phyloP scores from a whole-genome alignment of 2,888 invertebrate species.

The Polylopha cassiicola region DNA sequence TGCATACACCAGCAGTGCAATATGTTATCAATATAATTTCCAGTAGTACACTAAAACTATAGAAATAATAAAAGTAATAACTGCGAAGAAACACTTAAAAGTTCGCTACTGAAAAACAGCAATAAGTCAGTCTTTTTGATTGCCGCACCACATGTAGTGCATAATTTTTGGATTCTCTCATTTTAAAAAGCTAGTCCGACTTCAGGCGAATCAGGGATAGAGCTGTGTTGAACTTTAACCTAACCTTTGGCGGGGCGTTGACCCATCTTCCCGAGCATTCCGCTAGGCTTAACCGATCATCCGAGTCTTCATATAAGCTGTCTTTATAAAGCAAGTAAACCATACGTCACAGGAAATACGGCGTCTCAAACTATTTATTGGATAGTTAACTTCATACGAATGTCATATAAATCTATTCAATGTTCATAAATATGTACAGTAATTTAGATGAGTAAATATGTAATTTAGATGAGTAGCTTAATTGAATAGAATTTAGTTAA shows the following conservation, averaged over 20 bases:
- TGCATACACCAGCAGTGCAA: too few species aligned
- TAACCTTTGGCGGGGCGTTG: conserved; percentile 24
- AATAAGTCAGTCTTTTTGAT: neutral
- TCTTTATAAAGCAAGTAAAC: neutral
- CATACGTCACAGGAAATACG: neutral
- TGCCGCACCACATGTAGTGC: neutral
- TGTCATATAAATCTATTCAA: too few species aligned
- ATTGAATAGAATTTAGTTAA: too few species aligned
- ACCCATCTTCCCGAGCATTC: conserved; percentile 4
- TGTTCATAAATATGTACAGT: too few species aligned
- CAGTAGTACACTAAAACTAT: too few species aligned
- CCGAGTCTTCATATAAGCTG: conserved; percentile 9
- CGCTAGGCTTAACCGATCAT: conserved; percentile 13
- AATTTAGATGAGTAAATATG: too few species aligned
- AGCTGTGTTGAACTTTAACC: conserved; percentile 19
- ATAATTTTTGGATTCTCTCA: neutral
- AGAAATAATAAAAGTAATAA: too few species aligned
- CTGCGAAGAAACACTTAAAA: too few species aligned
- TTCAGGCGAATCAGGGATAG: conserved; percentile 7
- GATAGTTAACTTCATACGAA: too few species aligned
- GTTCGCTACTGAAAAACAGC: too few species aligned
- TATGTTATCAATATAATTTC: too few species aligned
- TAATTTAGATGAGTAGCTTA: too few species aligned
- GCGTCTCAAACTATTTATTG: neutral
- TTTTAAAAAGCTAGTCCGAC: neutral